Evolutionary conservation across 2,113 vertebrate genomes (phyloP).

Genomic region (Panurus biarmicus): DNA sequence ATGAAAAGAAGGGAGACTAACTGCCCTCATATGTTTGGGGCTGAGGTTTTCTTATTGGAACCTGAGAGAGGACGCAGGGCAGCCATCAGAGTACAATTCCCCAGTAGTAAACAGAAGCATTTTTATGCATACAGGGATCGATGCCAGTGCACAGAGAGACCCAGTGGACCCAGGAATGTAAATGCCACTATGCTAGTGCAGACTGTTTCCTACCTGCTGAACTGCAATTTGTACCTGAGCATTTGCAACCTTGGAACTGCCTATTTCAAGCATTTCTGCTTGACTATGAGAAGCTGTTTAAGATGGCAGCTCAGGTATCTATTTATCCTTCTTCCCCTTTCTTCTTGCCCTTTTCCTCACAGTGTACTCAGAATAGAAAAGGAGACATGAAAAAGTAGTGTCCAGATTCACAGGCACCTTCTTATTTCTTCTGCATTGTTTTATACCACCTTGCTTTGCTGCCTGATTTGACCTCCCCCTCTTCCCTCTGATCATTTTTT

Average conservation of each 20-base stretch:
- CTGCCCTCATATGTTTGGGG: neutral
- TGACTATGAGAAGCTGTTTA: neutral
- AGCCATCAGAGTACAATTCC: neutral
- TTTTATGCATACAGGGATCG: neutral
- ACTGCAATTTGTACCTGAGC: neutral
- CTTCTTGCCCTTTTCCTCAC: neutral
- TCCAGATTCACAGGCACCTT: neutral
- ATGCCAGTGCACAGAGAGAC: neutral
- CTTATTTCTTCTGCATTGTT: neutral
- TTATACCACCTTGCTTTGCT: neutral
- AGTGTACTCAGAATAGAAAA: neutral
- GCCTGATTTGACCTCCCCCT: neutral
- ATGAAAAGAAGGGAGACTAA: neutral
- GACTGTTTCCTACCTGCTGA: neutral
- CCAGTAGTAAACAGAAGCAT: neutral
- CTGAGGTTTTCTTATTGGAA: neutral
- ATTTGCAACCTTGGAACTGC: neutral
- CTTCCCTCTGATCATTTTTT: neutral
- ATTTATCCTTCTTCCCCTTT: neutral
- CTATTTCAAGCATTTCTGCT: neutral
- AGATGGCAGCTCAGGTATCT: neutral
- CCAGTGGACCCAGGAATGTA: neutral
- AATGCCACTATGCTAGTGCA: neutral
- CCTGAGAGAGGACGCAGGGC: neutral
- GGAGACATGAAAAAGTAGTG: neutral